phyloP scores from a whole-genome alignment of 2,113 vertebrate species.

The Lampris incognitus region DNA sequence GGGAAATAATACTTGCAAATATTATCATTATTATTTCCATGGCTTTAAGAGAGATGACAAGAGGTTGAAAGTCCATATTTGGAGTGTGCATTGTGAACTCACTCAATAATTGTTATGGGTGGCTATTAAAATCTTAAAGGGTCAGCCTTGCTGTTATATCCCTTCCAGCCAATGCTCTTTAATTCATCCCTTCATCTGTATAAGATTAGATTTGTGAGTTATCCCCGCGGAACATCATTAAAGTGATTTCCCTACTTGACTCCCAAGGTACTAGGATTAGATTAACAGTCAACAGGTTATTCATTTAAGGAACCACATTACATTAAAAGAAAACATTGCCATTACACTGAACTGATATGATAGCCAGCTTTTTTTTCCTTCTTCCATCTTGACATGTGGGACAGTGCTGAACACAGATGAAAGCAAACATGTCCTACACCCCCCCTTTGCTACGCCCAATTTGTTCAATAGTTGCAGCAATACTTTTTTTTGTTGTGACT shows the following conservation, averaged over 20 bases:
- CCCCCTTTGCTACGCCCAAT: constrained; percentile 9
- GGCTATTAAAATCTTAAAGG: constrained; percentile 63
- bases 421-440: constrained; percentile 9
- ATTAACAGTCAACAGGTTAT: not conserved
- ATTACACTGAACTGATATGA: not conserved
- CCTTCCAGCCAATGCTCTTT: constrained; percentile 35
- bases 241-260: not conserved
- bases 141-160: constrained; percentile 43
- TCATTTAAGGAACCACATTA: not conserved
- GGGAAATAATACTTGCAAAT: constrained; percentile 81
- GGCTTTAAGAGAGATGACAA: constrained; percentile 65
- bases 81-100: constrained; percentile 69
- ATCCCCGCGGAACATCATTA: not conserved
- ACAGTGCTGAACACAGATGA: constrained; percentile 28
- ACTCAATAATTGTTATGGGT: constrained; percentile 56
- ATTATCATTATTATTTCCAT: constrained; percentile 74
- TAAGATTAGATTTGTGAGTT: constrained; percentile 7
- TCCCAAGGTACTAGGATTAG: not conserved
- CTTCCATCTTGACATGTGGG: constrained; percentile 11
- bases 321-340: not conserved
- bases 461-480: constrained; percentile 27
- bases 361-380: not conserved
- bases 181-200: constrained; percentile 12
- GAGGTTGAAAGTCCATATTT: constrained; percentile 60
- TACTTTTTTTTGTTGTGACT: constrained; percentile 46